These are phyloP conservation scores for Tachysurus vachellii DNA, from an alignment of 2,113 vertebrate species.

Conservation along the genomic window DNA sequence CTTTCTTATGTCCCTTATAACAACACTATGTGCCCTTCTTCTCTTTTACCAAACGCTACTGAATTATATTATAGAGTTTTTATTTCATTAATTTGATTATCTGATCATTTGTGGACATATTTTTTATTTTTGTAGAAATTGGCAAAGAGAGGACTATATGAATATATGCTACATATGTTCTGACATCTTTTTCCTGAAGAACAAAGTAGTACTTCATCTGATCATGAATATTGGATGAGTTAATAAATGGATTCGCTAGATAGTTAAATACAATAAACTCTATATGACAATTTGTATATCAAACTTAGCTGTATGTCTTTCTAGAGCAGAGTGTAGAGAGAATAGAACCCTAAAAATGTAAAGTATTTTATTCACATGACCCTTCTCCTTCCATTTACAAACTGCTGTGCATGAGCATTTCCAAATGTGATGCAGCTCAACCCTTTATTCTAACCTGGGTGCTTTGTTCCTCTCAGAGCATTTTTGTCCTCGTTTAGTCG, in stretches of 20 bases:
- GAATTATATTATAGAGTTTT: not conserved
- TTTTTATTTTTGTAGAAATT: not conserved
- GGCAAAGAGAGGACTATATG: not conserved
- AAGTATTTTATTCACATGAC: not conserved
- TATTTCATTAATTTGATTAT: not conserved
- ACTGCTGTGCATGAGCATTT: not conserved
- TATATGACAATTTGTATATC: not conserved
- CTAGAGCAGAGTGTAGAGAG: not conserved
- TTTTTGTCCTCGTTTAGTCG: conserved; percentile 75
- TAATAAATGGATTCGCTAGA: conserved; percentile 2
- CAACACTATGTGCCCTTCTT: not conserved
- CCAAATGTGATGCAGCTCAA: not conserved
- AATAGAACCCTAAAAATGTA: not conserved
- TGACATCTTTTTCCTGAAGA: not conserved
- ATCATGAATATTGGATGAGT: not conserved
- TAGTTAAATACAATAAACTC: not conserved
- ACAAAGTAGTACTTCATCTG: not conserved
- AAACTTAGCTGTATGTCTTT: not conserved
- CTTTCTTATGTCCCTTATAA: not conserved
- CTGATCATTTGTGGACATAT: not conserved
- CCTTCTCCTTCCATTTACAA: not conserved
- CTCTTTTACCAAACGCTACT: not conserved
- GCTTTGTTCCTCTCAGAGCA: conserved; percentile 80
- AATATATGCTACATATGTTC: not conserved
- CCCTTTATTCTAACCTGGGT: conserved; percentile 71